Evolutionary conservation across 1,140 invertebrate genomes (phyloP).

Genomic region (Leptinotarsa lineolata): DNA sequence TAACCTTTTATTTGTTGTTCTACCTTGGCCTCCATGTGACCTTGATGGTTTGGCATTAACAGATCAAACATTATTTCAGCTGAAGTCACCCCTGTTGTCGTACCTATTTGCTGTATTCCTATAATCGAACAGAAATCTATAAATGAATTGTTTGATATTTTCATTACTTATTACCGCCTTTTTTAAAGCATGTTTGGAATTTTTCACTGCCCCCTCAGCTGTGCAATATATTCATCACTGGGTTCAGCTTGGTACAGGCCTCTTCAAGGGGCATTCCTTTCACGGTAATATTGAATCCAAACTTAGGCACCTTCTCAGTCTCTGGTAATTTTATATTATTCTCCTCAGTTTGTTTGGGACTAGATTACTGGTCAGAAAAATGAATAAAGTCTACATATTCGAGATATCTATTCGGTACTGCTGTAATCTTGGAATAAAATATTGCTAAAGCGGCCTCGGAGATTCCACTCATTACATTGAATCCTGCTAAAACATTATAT

Average conservation of each 20-base stretch:
- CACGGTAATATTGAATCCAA: slow-evolving; percentile 80
- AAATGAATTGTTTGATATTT: no score
- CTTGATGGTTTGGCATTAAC: no score
- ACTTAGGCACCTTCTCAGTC: slow-evolving; percentile 65
- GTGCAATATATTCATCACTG: slow-evolving; percentile 83
- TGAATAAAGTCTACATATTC: slow-evolving; percentile 93
- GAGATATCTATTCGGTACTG: slow-evolving; percentile 84
- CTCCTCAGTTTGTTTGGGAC: slow-evolving; percentile 81
- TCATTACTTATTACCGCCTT: no score
- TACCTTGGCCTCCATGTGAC: no score
- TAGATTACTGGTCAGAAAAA: slow-evolving; percentile 94
- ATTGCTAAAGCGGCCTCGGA: slow-evolving; percentile 82
- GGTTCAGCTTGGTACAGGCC: slow-evolving; percentile 74
- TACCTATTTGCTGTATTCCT: no score
- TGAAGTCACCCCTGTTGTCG: no score
- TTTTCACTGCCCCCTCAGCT: no score
- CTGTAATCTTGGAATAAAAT: slow-evolving; percentile 81
- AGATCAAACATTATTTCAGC: no score
- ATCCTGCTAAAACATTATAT: slow-evolving; percentile 79
- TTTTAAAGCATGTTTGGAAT: no score
- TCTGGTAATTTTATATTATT: slow-evolving; percentile 52
- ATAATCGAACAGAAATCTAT: no score
- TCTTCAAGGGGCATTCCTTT: slow-evolving; percentile 65
- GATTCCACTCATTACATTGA: slow-evolving; percentile 88
- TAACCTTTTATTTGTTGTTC: no score